Percentiles rank a stretch among this genome's conserved stretches.
Evolutionary conservation across 2,797 vertebrate genomes (phyloP).

Genomic region (Myripristis jacobus): DNA sequence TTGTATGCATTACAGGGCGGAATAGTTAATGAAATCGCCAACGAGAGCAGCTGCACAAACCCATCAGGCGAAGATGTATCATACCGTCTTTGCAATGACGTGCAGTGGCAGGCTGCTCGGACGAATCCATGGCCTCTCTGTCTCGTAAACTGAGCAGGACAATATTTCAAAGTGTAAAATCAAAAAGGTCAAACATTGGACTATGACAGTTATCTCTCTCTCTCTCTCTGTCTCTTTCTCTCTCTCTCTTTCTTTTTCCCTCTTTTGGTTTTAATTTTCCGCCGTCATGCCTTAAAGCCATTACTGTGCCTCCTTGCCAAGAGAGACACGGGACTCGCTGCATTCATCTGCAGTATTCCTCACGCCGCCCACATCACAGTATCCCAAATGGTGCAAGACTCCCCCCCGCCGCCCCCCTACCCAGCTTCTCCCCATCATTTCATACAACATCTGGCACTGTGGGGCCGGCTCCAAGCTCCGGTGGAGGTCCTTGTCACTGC

Average conservation of each 20-base stretch:
- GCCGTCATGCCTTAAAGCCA: slow-evolving; percentile 62
- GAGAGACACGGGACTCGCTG: slow-evolving; percentile 54
- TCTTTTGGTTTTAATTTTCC: slow-evolving; percentile 67
- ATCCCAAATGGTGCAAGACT: slow-evolving; percentile 67
- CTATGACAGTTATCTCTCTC: slow-evolving; percentile 61
- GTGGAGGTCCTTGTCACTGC: slow-evolving; percentile 71
- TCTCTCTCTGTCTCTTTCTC: slow-evolving; percentile 57
- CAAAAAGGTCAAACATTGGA: slow-evolving; percentile 51
- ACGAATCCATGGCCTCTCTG: slow-evolving; percentile 49
- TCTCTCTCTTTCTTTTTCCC: slow-evolving; percentile 58
- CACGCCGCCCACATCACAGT: slow-evolving; percentile 74
- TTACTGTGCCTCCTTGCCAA: slow-evolving; percentile 55
- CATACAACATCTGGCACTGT: slow-evolving; percentile 77
- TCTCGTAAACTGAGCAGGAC: slow-evolving; percentile 46
- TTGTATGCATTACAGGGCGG: slow-evolving; percentile 45
- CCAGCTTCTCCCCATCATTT: slow-evolving; percentile 53
- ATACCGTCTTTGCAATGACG: slow-evolving; percentile 33
- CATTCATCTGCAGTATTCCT: slow-evolving; percentile 58
- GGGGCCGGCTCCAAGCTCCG: slow-evolving; percentile 65
- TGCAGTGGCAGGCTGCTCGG: slow-evolving; percentile 59
- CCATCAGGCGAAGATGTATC: slow-evolving; percentile 54
- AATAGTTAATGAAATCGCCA: slow-evolving; percentile 51
- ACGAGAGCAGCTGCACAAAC: slow-evolving; percentile 70
- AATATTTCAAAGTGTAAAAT: slow-evolving; percentile 61
- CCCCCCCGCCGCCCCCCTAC: too few relatives aligned